phyloP scores from a whole-genome alignment of 2,113 vertebrate genomes.

The Lagopus leucura region DNA sequence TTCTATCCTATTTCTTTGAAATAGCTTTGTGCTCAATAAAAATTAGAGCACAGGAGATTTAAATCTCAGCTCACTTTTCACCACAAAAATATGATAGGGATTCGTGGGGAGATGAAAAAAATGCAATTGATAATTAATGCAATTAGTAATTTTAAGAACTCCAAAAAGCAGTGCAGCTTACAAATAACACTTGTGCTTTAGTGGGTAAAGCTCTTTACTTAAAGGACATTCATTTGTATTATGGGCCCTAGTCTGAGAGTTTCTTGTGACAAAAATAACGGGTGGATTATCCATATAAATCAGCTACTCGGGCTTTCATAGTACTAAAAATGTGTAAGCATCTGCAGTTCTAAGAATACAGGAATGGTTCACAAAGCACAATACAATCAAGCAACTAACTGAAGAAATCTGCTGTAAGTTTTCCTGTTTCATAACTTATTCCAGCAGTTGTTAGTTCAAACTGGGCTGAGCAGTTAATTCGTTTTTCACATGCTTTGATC shows the following conservation, averaged over 20 bases:
- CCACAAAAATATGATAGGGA: not conserved
- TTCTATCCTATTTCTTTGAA: not conserved
- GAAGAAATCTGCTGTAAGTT: not conserved
- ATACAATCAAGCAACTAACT: not conserved
- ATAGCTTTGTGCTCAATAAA: not conserved
- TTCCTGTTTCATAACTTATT: not conserved
- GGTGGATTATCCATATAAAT: not conserved
- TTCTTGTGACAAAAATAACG: not conserved
- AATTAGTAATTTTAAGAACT: not conserved
- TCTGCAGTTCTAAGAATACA: not conserved
- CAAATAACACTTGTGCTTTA: not conserved
- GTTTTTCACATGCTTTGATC: accelerated
- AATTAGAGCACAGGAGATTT: not conserved
- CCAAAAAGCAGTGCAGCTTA: not conserved
- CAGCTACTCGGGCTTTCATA: not conserved
- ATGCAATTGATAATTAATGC: not conserved
- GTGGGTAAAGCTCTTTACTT: not conserved
- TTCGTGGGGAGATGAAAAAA: not conserved
- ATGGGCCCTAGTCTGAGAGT: not conserved
- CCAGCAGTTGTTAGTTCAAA: not conserved
- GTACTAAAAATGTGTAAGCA: not conserved
- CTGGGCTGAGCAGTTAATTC: not conserved
- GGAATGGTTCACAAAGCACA: not conserved
- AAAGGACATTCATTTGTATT: not conserved
- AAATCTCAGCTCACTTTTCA: not conserved